Percentiles rank a stretch among this genome's conserved stretches.
phyloP scores from a whole-genome alignment of 2,888 invertebrate species.

The Nezara viridula region DNA sequence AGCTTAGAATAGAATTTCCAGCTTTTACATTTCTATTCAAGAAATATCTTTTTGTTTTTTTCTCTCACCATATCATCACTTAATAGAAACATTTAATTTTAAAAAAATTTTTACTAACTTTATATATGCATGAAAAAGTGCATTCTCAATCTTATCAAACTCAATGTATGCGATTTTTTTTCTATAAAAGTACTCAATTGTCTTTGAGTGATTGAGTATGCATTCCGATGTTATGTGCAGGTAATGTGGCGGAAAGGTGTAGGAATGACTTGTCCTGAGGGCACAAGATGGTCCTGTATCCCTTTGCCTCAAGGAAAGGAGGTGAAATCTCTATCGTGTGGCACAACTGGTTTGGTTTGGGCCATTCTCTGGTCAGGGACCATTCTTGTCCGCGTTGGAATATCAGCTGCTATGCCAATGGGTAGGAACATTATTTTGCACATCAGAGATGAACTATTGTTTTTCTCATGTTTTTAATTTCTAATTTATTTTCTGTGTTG shows the following conservation, averaged over 20 bases:
- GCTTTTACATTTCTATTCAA: too few species aligned
- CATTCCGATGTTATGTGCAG: constrained; percentile 68
- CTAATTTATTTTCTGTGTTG: too few species aligned
- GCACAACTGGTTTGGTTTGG: constrained; percentile 89
- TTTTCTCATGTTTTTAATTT: neutral
- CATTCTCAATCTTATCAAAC: too few species aligned
- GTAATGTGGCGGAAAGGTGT: constrained; percentile 90
- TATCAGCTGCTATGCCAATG: constrained; percentile 82
- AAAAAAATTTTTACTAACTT: too few species aligned
- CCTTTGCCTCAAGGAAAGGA: constrained; percentile 82
- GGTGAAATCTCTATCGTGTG: constrained; percentile 87
- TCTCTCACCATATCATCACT: too few species aligned
- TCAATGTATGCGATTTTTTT: too few species aligned
- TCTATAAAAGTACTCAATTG: too few species aligned
- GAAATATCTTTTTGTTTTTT: too few species aligned
- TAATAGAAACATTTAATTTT: too few species aligned
- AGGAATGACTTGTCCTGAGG: constrained; percentile 86
- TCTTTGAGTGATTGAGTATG: too few species aligned
- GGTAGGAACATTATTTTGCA: constrained; percentile 70
- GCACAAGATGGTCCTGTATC: constrained; percentile 78
- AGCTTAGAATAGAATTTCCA: too few species aligned
- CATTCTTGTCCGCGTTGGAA: constrained; percentile 84
- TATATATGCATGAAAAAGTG: too few species aligned
- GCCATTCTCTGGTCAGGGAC: constrained; percentile 87
- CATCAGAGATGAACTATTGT: neutral